Evolutionary conservation across 2,888 invertebrate species (phyloP), one percentile per base, ranked within the genome.

Genomic region (Melanargia galathea): DNA sequence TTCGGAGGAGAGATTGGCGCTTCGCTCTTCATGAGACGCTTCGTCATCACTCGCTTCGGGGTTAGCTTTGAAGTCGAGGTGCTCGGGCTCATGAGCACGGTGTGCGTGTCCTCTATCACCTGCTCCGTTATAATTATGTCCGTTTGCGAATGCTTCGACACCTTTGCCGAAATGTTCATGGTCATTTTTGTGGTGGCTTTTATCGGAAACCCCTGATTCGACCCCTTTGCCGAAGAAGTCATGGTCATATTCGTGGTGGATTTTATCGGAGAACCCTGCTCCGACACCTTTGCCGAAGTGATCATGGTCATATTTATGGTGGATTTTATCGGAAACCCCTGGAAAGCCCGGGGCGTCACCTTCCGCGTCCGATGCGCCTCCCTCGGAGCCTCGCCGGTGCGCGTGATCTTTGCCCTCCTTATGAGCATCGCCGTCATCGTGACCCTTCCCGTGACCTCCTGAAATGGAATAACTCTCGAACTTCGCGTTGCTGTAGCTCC

Each of bases 171-270:
- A 94, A 76, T 55, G 49, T 10, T 93, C 93, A 72, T 94, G 93
- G 76, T 94, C 93, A 83, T 95, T 95, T 78, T 95, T 88, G 77
- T 95, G 93, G 79, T 95, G 94, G 79, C 93, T 93, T 79, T 93
- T 59, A 40, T 61, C 63, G 64, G 58, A 94, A 66, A 94, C 92
- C 74, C 94, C 94, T 81, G 94, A n/a, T n/a, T n/a, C n/a, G n/a
- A n/a, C n/a, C n/a, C n/a, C 92, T 62, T 92, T 91, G 73, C 93
- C 94, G 90, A 95, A 94, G 76, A 51, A 51, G 8, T 93, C 93
- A 72, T 94, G 93, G 76, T 94, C 93, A 83, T 95, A 95, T 78
- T 95, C 88, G 77, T 95, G 93, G 79, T 95, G 94, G 79, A 93
- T 93, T 79, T 93, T 59, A 40, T 61, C 63, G 64, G 58, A 94